A percentile compares a stretch with the other conserved stretches of the same genome.
These are phyloP conservation scores for Coranthus polyacanthus DNA, from an alignment of 2,797 vertebrate species.

Conservation along the genomic window DNA sequence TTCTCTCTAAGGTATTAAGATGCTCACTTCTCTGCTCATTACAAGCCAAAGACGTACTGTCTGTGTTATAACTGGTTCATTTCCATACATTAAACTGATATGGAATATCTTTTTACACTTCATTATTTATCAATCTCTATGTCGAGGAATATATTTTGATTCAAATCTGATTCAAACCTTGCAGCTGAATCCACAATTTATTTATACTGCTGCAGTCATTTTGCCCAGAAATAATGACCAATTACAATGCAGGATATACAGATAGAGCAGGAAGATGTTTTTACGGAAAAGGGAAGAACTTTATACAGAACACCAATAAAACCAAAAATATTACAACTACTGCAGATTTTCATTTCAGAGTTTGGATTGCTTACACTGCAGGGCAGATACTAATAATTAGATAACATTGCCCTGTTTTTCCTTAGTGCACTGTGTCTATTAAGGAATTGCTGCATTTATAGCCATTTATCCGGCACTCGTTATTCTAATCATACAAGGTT, in stretches of 20 bases:
- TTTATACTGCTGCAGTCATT: conserved; percentile 13
- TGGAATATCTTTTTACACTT: conserved; percentile 14
- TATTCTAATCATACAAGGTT: conserved; percentile 26
- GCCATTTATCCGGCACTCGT: conserved; percentile 2
- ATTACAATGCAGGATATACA: conserved; percentile 37
- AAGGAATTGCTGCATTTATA: not conserved
- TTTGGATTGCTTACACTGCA: conserved; percentile 1
- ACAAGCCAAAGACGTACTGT: conserved; percentile 19
- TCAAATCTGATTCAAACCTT: conserved; percentile 1
- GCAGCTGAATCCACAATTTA: not conserved
- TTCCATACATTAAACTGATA: conserved; percentile 43
- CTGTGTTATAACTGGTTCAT: conserved; percentile 35
- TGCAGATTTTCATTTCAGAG: conserved; percentile 19
- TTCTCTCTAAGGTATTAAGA: conserved; percentile 37
- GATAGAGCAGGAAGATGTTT: not conserved
- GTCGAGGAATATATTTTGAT: conserved; percentile 28
- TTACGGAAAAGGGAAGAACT: conserved; percentile 11
- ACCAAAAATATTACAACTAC: conserved; percentile 26
- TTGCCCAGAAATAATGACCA: conserved; percentile 40
- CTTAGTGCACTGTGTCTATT: not conserved
- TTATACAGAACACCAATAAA: conserved; percentile 13
- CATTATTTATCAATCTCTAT: conserved; percentile 40
- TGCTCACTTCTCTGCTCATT: conserved; percentile 33
- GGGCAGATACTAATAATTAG: conserved; percentile 16
- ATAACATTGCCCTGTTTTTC: conserved; percentile 6